These are phyloP conservation scores for Porphyrio hochstetteri DNA, from an alignment of 2,113 vertebrate species.

Conservation along the genomic window DNA sequence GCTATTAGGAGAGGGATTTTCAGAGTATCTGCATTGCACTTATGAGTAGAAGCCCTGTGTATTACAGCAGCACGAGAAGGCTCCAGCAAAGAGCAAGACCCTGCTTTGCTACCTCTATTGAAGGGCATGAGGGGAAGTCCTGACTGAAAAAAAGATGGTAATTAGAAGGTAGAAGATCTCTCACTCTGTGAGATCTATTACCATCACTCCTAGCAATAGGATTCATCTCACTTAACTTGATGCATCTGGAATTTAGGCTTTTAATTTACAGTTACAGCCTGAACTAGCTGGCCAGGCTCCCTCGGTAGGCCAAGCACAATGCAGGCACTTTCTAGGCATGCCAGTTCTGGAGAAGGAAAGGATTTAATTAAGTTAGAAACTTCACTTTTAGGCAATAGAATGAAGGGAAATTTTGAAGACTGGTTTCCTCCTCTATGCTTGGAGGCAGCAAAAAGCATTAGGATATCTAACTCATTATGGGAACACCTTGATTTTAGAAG, in stretches of 20 bases:
- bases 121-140: not conserved
- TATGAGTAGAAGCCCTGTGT: not conserved
- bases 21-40: not conserved
- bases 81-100: not conserved
- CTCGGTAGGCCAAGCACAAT: not conserved
- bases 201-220: not conserved
- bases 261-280: not conserved
- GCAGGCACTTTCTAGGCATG: not conserved
- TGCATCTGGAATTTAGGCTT: not conserved
- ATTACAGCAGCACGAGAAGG: not conserved
- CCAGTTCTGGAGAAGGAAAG: not conserved
- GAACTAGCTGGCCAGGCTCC: not conserved
- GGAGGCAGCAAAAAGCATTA: not conserved
- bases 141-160: not conserved
- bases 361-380: not conserved
- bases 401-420: not conserved
- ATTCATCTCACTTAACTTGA: not conserved
- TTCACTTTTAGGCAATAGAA: not conserved
- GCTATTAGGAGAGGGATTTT: not conserved
- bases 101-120: not conserved
- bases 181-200: not conserved
- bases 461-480: not conserved
- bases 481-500: not conserved
- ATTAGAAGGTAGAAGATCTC: slow-evolving; percentile 11
- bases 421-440: not conserved